Percentiles rank a stretch among this genome's conserved stretches.
Conservation (phyloP, 2,113 vertebrate species). For the Colinus virginianus region DNA sequence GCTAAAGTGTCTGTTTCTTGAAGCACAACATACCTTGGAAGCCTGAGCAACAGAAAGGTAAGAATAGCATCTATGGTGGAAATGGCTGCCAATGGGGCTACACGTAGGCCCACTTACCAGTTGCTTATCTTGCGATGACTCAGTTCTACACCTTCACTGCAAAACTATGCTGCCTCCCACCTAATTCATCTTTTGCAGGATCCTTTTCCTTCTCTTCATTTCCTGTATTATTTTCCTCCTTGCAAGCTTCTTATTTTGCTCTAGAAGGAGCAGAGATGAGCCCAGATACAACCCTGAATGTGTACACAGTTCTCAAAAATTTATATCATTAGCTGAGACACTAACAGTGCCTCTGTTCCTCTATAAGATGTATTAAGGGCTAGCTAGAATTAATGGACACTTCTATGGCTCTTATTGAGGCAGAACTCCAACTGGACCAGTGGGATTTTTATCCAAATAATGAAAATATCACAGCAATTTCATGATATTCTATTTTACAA, state of each 20-base stretch:
- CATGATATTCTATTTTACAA: background rate
- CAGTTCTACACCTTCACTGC: background rate
- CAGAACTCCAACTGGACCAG: background rate
- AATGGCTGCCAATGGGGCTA: background rate
- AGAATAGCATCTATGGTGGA: background rate
- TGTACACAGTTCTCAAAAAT: background rate
- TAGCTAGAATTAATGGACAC: background rate
- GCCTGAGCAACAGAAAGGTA: background rate
- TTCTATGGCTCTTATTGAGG: background rate
- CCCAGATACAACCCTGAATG: rapidly evolving
- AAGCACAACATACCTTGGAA: background rate
- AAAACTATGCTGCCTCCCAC: background rate
- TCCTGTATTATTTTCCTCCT: rapidly evolving
- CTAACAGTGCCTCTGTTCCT: background rate
- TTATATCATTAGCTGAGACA: background rate
- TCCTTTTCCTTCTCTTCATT: background rate
- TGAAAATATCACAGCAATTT: constrained; percentile 8
- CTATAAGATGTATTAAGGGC: background rate
- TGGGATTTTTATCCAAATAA: constrained; percentile 43
- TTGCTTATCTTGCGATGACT: background rate
- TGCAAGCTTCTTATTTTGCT: background rate
- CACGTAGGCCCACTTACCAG: rapidly evolving
- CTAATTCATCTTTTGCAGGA: background rate
- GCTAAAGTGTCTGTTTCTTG: background rate
- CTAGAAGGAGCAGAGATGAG: background rate